phyloP scores from a whole-genome alignment of 2,797 vertebrate genomes.

The Pseudomugil tenellus region DNA sequence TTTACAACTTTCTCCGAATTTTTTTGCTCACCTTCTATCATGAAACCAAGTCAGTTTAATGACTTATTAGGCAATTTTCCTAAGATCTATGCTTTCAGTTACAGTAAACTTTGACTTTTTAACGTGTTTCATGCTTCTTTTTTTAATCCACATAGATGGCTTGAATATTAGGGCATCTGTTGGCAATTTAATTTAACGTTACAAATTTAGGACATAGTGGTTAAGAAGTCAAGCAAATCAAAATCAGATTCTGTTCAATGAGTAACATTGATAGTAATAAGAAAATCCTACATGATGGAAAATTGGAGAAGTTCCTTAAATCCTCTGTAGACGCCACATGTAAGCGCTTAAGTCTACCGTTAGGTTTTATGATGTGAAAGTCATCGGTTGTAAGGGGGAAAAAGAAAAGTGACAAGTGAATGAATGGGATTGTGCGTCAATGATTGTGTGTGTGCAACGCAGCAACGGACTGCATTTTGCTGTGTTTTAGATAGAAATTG shows the following conservation, averaged over 20 bases:
- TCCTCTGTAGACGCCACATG: background rate
- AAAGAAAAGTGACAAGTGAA: background rate
- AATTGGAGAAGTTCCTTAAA: slow-evolving; percentile 6
- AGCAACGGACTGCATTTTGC: slow-evolving; percentile 13
- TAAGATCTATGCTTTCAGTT: background rate
- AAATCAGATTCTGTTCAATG: slow-evolving; percentile 3
- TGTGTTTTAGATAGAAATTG: slow-evolving; percentile 20
- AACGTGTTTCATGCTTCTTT: background rate
- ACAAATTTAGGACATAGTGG: background rate
- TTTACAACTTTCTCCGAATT: too few species aligned
- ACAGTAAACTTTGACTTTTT: background rate
- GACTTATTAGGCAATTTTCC: too few species aligned
- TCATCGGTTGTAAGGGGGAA: background rate
- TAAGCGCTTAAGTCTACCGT: slow-evolving; percentile 9
- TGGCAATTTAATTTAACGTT: background rate
- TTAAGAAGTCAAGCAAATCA: background rate
- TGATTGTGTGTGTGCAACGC: slow-evolving; percentile 6
- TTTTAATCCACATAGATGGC: background rate
- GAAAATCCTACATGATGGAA: slow-evolving; percentile 11
- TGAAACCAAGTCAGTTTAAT: too few species aligned
- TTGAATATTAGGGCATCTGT: background rate
- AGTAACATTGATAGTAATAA: background rate
- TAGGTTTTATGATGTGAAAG: background rate
- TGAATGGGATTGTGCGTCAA: slow-evolving; percentile 4
- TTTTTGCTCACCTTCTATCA: too few species aligned